phyloP scores from a whole-genome alignment of 2,797 vertebrate species.

The Scolopax bukidnonensis region DNA sequence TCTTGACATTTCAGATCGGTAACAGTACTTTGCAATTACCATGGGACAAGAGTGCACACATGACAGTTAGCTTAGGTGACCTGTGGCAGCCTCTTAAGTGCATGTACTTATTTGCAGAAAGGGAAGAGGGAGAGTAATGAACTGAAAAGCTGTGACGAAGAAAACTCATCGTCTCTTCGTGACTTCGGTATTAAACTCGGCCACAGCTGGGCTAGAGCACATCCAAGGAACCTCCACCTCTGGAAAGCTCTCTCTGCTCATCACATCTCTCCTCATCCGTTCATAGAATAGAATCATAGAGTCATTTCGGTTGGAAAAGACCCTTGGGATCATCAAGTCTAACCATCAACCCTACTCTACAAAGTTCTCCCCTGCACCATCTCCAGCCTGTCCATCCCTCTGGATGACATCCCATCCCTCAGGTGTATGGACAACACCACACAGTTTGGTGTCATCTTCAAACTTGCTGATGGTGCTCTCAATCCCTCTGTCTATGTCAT shows the following conservation, averaged over 20 bases:
- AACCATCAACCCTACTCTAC: no score
- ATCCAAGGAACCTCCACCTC: neutral
- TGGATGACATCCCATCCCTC: no score
- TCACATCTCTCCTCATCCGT: fast-evolving
- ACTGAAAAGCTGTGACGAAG: neutral
- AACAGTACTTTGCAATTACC: slow-evolving; percentile 31
- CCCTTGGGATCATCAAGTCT: no score
- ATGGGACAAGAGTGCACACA: slow-evolving; percentile 17
- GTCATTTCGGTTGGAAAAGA: no score
- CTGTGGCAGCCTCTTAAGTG: slow-evolving; percentile 40
- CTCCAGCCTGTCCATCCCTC: no score
- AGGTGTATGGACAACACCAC: no score
- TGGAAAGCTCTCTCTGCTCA: neutral
- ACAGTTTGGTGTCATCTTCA: no score
- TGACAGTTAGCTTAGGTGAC: slow-evolving; percentile 34
- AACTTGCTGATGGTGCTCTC: no score
- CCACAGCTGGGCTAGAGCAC: neutral
- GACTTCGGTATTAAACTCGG: neutral
- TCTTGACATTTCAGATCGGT: slow-evolving; percentile 40
- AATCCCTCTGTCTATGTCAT: no score
- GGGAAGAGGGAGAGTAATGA: slow-evolving; percentile 32
- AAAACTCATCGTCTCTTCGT: neutral
- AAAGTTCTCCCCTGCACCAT: no score
- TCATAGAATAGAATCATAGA: no score
- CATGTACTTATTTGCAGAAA: slow-evolving; percentile 53